Evolutionary conservation across 2,113 vertebrate species (phyloP).

Genomic region (Ailurus styani): DNA sequence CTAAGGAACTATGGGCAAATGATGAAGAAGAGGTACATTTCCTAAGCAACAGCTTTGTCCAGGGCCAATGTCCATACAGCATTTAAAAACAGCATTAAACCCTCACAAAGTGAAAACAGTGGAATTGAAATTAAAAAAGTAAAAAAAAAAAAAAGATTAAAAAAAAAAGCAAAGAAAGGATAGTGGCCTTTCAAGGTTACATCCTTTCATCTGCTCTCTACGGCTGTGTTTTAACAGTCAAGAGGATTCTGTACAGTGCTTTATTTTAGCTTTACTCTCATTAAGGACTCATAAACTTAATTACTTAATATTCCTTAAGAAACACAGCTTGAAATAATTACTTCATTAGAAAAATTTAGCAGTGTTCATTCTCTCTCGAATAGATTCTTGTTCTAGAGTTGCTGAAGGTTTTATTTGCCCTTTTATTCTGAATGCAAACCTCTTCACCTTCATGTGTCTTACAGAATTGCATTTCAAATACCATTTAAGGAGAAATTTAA

Average conservation of each 20-base stretch:
- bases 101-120: neutral
- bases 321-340: conserved; percentile 64
- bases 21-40: neutral
- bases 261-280: conserved; percentile 27
- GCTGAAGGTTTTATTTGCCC: conserved; percentile 27
- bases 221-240: neutral
- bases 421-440: conserved; percentile 22
- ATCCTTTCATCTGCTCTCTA: neutral
- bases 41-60: neutral
- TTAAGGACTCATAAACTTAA: conserved; percentile 51
- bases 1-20: neutral
- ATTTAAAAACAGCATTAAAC: conserved; percentile 2
- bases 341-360: conserved; percentile 64
- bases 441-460: neutral
- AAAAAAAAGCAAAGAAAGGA: neutral
- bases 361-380: conserved; percentile 17
- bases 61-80: neutral
- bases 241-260: conserved; percentile 24
- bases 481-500: neutral
- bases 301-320: conserved; percentile 59
- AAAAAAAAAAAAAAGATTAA: neutral
- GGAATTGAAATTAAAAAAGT: neutral
- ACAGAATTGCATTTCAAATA: conserved; percentile 17
- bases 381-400: conserved; percentile 33
- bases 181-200: conserved; percentile 48